phyloP scores from a whole-genome alignment of 2,797 vertebrate genomes.

The Clarias platycephalus region DNA sequence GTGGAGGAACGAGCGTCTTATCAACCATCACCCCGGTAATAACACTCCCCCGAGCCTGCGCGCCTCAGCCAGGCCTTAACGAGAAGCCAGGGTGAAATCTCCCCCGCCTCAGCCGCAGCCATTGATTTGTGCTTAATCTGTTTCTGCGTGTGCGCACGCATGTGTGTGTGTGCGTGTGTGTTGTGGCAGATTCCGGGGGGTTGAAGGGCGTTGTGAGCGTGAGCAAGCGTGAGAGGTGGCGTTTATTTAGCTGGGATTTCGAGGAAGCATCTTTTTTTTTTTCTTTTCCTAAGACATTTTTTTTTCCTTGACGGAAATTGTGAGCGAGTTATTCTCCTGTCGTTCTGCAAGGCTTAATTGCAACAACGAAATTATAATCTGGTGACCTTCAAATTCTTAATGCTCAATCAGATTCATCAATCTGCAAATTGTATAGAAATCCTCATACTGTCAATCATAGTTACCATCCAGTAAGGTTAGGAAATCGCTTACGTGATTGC shows the following conservation, averaged over 20 bases:
- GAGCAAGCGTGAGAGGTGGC: conserved; percentile 55
- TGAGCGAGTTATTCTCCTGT: background rate
- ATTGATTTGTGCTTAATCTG: conserved; percentile 87
- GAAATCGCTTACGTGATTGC: background rate
- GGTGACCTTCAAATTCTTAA: conserved; percentile 7
- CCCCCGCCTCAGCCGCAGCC: conserved; percentile 78
- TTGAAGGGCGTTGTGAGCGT: conserved; percentile 51
- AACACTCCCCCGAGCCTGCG: conserved; percentile 81
- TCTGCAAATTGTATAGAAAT: background rate
- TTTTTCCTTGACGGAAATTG: conserved; percentile 45
- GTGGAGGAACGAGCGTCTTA: conserved; percentile 87
- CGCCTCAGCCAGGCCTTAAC: conserved; percentile 82
- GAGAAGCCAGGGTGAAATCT: conserved; percentile 84
- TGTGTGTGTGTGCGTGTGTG: conserved; percentile 26
- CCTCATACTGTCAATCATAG: background rate
- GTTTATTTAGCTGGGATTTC: conserved; percentile 54
- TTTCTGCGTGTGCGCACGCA: conserved; percentile 63
- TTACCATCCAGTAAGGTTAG: background rate
- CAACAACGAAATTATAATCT: background rate
- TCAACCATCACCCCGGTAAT: conserved; percentile 88
- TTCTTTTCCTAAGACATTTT: conserved; percentile 40
- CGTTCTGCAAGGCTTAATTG: background rate
- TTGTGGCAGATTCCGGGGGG: conserved; percentile 21
- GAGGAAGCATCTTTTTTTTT: conserved; percentile 29
- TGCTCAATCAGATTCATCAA: conserved; percentile 1